Base-by-base conservation (phyloP, 2,797 vertebrate species). In the Eospalax fontanierii region DNA sequence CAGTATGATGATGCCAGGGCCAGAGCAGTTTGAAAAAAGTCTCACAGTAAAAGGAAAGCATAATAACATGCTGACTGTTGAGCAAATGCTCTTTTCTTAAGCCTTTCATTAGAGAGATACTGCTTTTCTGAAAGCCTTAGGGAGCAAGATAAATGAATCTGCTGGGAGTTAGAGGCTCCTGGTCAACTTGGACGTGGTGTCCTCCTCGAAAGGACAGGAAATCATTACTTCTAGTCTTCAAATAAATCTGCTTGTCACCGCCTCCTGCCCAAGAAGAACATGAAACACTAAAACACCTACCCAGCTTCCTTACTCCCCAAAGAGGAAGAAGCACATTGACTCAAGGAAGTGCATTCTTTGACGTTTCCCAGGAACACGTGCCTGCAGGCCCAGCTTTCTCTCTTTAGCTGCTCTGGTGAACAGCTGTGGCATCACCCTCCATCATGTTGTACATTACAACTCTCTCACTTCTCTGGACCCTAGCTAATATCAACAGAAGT, bases 91-190 rank as follows among this genome's bases (percentile, higher is more conserved):
- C 65, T 43, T 75, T 80, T 21, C 80, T 40, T 61, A 38, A 83
- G 70, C 33, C 59, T 79, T 73, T 68, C 33, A 50, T 71, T 30
- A 24, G 40, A 83, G 68, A 6, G 40, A 66, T n/a, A 6, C 38
- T 70, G 24, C 88, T 83, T 93, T 92, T 75, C 65, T 9, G 46
- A 71, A 65, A 65, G 46, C 71, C 30, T 54, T 7, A 5, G 85
- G 59, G 57, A 84, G 19, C 6, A 95, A 87, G 59, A 84, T 22
- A 84, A 80, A 85, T 26, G 0, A 38, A 70, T 87, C 90, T 6
- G 86, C 94, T 84, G 65, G 74, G 92, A 78, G 95, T 78, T 28
- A 28, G 91, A 24, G 6, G 3, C 79, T 22, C 38, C 87, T 59
- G 10, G 66, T 35, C 38, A 79, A 82, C 54, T 46, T 82, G 8